A percentile compares a stretch with the other conserved stretches of the same genome.
Conservation (phyloP, 2,888 invertebrate genomes). For the Poecilobothrus nobilitatus region DNA sequence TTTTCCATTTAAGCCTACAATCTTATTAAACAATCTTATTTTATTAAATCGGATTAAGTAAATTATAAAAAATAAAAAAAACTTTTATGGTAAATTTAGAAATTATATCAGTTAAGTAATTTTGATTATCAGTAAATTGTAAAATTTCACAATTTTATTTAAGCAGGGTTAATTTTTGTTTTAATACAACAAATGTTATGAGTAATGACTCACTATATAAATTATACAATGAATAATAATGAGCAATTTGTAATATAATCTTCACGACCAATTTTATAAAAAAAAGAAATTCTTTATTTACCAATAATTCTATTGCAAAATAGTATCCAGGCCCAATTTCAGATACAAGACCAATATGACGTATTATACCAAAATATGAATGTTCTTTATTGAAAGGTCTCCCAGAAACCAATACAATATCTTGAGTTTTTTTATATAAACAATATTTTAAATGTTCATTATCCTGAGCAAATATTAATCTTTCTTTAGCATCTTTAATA, state of each 20-base stretch:
- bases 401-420: slow-evolving; percentile 42
- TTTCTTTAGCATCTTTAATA: slow-evolving; percentile 46
- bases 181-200: not conserved
- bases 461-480: slow-evolving; percentile 46
- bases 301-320: slow-evolving; percentile 51
- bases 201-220: slow-evolving; percentile 14
- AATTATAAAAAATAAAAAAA: no score
- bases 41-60: no score
- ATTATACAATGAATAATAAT: slow-evolving; percentile 15
- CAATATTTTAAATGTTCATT: slow-evolving; percentile 44
- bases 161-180: no score
- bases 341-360: slow-evolving; percentile 48
- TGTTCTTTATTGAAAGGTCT: slow-evolving; percentile 32
- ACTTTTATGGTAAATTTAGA: no score
- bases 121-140: no score
- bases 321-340: slow-evolving; percentile 49
- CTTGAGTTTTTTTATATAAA: slow-evolving; percentile 29
- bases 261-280: slow-evolving; percentile 1
- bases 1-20: no score
- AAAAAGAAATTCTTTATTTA: slow-evolving; percentile 29
- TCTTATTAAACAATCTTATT: no score
- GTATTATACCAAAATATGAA: slow-evolving; percentile 29
- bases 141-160: no score
- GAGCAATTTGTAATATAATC: no score
- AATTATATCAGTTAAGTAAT: no score